A percentile compares a stretch with the other conserved stretches of the same genome.
Evolutionary conservation across 2,888 invertebrate species (phyloP).

Genomic region (Flexamia atlantica): DNA sequence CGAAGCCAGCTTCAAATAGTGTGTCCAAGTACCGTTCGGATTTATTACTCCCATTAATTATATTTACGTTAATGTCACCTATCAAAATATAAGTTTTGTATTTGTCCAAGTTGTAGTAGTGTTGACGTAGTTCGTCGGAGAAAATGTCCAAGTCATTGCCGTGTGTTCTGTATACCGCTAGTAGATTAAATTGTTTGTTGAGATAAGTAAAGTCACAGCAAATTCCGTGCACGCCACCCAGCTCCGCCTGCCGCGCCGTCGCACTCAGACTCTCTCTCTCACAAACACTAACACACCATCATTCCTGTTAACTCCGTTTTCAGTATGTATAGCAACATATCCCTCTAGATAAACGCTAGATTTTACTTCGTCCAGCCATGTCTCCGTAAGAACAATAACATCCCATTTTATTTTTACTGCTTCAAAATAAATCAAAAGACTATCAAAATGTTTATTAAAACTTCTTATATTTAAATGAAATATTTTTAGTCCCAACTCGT

Average conservation of each 20-base stretch:
- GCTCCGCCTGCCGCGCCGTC: background rate
- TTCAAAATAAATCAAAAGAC: background rate
- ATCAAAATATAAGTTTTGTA: background rate
- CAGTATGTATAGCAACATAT: background rate
- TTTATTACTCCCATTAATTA: background rate
- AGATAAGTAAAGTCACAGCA: background rate
- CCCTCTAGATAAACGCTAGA: background rate
- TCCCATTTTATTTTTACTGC: background rate
- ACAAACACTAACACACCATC: slow-evolving; percentile 5
- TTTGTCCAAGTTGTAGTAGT: background rate
- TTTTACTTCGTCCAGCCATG: background rate
- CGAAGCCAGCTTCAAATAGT: background rate
- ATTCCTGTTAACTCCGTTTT: background rate
- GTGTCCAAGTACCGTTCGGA: background rate
- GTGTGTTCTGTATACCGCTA: slow-evolving; percentile 17
- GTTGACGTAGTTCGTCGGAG: background rate
- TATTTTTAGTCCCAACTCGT: too few species aligned
- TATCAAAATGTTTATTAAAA: slow-evolving; percentile 7
- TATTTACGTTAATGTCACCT: background rate
- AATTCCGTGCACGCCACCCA: background rate
- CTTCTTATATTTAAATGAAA: background rate
- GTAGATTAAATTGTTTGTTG: slow-evolving; percentile 8
- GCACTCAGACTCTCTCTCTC: background rate
- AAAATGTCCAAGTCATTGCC: slow-evolving; percentile 15
- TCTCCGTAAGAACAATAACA: background rate